A percentile compares a stretch with the other conserved stretches of the same genome.
Conservation (phyloP, 2,113 vertebrate genomes). For the Ctenodactylus gundi region DNA sequence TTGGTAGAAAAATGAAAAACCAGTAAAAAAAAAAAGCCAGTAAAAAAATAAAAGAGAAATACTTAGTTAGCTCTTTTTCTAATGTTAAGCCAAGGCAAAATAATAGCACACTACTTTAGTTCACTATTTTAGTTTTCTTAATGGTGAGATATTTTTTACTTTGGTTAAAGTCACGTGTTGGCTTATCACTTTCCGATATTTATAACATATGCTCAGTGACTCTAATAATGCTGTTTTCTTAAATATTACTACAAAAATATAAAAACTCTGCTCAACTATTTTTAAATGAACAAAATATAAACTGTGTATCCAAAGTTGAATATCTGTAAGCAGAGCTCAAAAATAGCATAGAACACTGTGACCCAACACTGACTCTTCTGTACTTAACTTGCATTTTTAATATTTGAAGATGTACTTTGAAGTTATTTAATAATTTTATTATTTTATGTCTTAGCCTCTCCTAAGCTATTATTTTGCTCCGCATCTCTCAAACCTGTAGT, state of each 20-base stretch:
- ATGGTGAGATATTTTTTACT: neutral
- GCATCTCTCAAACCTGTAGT: neutral
- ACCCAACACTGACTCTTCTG: too few relatives aligned
- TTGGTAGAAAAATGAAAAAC: conserved; percentile 18
- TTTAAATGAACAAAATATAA: conserved; percentile 14
- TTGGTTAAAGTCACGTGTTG: neutral
- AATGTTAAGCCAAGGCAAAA: neutral
- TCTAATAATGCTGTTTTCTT: conserved; percentile 25
- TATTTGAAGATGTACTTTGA: conserved; percentile 21
- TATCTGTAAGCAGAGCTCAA: conserved; percentile 11
- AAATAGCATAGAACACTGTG: conserved; percentile 2
- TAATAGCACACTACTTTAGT: neutral
- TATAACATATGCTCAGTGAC: neutral
- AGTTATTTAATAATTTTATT: conserved; percentile 35
- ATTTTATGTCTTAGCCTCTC: neutral
- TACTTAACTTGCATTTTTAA: conserved; percentile 36
- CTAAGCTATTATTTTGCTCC: neutral
- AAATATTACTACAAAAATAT: neutral
- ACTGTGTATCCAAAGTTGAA: neutral
- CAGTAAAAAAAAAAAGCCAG: too few relatives aligned
- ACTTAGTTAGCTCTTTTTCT: neutral
- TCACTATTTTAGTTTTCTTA: conserved; percentile 22
- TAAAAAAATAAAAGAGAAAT: too few relatives aligned
- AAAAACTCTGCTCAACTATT: neutral
- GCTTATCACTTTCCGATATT: neutral